Conservation (phyloP, 2,113 vertebrate genomes). For the Raphicerus campestris region DNA sequence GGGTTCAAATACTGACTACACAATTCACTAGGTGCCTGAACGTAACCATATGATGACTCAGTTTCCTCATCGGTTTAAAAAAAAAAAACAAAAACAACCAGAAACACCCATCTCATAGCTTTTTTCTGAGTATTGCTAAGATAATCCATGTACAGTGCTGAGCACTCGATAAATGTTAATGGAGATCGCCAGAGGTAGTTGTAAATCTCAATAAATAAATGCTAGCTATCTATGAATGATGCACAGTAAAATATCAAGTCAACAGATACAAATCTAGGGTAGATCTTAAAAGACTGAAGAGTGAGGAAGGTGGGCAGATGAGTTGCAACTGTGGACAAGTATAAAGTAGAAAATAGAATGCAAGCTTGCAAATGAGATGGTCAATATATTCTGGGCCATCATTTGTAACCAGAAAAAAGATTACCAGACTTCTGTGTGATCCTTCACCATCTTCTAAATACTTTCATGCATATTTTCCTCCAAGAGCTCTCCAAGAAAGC, state of each 20-base stretch:
- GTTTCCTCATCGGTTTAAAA: neutral
- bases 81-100: neutral
- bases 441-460: neutral
- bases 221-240: neutral
- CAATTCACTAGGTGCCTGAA: neutral
- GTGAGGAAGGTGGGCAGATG: neutral
- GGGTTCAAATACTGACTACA: neutral
- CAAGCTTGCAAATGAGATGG: neutral
- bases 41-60: neutral
- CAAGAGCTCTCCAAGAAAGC: neutral
- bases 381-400: neutral
- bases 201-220: constrained; percentile 26
- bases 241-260: constrained; percentile 21
- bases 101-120: neutral
- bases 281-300: constrained; percentile 8
- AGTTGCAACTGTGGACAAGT: neutral
- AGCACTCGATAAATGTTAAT: constrained; percentile 30
- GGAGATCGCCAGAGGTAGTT: neutral
- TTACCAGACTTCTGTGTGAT: neutral
- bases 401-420: neutral
- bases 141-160: neutral
- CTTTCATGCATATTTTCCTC: neutral
- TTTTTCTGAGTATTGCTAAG: neutral
- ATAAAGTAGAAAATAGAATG: neutral
- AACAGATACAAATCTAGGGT: constrained; percentile 18